phyloP scores from a whole-genome alignment of 2,797 vertebrate genomes.

The Graptemys geographica region DNA sequence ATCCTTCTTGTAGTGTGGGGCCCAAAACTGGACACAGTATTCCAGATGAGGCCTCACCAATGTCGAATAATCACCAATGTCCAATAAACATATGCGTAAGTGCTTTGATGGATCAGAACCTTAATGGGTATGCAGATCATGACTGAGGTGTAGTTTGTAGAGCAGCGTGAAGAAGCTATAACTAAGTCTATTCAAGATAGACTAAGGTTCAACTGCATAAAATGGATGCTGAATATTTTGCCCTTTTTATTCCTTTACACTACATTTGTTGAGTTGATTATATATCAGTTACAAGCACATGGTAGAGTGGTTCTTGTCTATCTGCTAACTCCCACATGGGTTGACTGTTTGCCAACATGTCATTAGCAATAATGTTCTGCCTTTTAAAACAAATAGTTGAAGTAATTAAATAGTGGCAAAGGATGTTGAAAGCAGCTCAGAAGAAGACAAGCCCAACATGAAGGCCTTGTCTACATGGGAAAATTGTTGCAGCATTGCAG shows the following conservation, averaged over 20 bases:
- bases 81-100: not conserved
- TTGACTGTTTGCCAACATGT: conserved; percentile 49
- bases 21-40: too few relatives aligned
- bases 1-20: too few relatives aligned
- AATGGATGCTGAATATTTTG: not conserved
- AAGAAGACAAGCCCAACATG: conserved; percentile 21
- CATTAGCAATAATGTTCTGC: conserved; percentile 62
- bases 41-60: too few relatives aligned
- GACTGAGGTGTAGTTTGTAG: not conserved
- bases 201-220: not conserved
- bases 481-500: conserved; percentile 7
- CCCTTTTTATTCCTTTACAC: not conserved
- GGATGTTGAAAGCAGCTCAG: conserved; percentile 44
- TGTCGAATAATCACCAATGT: too few relatives aligned
- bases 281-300: conserved; percentile 60
- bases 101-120: fast-evolving
- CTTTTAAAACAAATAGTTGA: conserved; percentile 69
- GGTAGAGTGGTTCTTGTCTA: conserved; percentile 47
- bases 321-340: conserved; percentile 52
- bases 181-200: not conserved
- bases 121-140: not conserved
- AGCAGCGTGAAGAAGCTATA: not conserved
- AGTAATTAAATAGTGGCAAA: conserved; percentile 46
- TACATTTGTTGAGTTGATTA: conserved; percentile 62
- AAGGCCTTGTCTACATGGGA: conserved; percentile 18